These are phyloP conservation scores for Epistrophella euchroma DNA, from an alignment of 2,888 invertebrate species.

Conservation along the genomic window DNA sequence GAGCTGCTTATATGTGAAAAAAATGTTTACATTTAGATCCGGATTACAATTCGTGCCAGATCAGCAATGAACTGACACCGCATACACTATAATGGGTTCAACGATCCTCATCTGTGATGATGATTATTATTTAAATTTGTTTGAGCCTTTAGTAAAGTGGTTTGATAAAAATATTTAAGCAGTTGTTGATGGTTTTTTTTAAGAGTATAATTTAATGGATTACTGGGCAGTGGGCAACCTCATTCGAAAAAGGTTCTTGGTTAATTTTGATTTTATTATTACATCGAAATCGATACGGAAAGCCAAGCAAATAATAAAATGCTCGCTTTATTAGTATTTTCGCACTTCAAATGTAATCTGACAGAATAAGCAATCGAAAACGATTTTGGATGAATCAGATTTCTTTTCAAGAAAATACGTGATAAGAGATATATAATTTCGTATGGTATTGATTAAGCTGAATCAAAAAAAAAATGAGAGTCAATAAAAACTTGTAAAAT, in stretches of 20 bases:
- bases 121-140: neutral
- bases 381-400: neutral
- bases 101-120: slow-evolving; percentile 21
- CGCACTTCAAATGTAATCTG: neutral
- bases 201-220: neutral
- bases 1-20: slow-evolving; percentile 16
- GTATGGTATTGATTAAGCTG: neutral
- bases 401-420: neutral
- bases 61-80: slow-evolving; percentile 27
- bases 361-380: neutral
- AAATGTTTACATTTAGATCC: slow-evolving; percentile 51
- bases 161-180: slow-evolving; percentile 20
- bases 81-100: slow-evolving; percentile 42
- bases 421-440: neutral
- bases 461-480: neutral
- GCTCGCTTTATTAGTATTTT: neutral
- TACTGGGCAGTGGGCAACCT: neutral
- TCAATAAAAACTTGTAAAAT: too few species aligned
- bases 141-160: neutral
- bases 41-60: slow-evolving; percentile 52
- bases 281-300: neutral
- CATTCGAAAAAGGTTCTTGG: neutral
- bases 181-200: neutral
- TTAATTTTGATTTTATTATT: neutral
- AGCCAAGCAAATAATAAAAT: neutral